Evolutionary conservation across 2,888 invertebrate genomes (phyloP).

Genomic region (Calephelis perditalis): DNA sequence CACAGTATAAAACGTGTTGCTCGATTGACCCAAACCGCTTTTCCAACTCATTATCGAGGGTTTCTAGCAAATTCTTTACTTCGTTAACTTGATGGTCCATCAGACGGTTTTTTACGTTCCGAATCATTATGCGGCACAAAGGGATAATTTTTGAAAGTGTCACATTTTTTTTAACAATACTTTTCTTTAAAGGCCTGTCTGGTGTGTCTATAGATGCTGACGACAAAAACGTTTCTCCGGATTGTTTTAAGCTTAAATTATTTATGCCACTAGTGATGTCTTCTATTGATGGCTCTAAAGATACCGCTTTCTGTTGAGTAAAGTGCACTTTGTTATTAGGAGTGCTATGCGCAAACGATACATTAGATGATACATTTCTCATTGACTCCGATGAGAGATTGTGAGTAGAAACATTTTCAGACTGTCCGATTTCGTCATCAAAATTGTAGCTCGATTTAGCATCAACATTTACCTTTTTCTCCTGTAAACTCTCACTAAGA

Average conservation of each 20-base stretch:
- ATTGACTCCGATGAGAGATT: not conserved
- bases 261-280: slow-evolving; percentile 10
- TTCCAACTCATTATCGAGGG: too few relatives aligned
- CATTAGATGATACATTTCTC: not conserved
- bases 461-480: not conserved
- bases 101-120: too few relatives aligned
- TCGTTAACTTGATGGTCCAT: too few relatives aligned
- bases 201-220: too few relatives aligned
- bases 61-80: too few relatives aligned
- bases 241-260: too few relatives aligned
- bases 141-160: slow-evolving; percentile 12
- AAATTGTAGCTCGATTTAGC: not conserved
- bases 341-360: not conserved
- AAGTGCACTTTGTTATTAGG: not conserved
- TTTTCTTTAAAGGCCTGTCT: too few relatives aligned
- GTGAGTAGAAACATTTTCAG: not conserved
- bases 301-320: not conserved
- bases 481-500: not conserved
- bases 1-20: too few relatives aligned
- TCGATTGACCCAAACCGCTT: too few relatives aligned
- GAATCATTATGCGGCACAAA: too few relatives aligned
- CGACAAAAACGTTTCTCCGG: too few relatives aligned
- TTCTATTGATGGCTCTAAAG: not conserved
- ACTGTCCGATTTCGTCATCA: not conserved
- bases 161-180: too few relatives aligned